Evolutionary conservation across 2,113 vertebrate species (phyloP).

Genomic region (Serinus canaria): DNA sequence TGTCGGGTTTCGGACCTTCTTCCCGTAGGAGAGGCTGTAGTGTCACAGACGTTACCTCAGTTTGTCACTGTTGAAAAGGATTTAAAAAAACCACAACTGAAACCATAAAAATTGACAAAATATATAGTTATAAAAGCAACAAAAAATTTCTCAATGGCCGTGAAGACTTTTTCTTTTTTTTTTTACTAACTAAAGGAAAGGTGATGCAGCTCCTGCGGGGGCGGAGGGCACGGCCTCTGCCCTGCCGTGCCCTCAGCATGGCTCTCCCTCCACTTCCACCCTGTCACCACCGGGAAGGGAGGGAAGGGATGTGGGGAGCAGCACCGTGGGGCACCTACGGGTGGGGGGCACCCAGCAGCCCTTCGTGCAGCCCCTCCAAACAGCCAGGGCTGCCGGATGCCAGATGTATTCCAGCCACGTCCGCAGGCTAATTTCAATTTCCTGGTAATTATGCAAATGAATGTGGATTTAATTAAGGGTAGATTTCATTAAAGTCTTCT

Average conservation of each 20-base stretch:
- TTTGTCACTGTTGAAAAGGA: constrained; percentile 76
- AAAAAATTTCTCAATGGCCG: not conserved
- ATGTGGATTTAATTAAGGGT: constrained; percentile 71
- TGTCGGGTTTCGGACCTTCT: constrained; percentile 32
- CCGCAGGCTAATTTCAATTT: constrained; percentile 62
- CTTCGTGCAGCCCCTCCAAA: not conserved
- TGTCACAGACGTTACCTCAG: constrained; percentile 80
- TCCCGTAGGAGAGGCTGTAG: constrained; percentile 70
- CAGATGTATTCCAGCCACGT: constrained; percentile 43
- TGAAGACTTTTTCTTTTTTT: not conserved
- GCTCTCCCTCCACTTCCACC: not conserved
- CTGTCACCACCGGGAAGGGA: not conserved
- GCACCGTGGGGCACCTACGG: not conserved
- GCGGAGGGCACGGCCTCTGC: not conserved
- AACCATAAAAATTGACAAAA: constrained; percentile 58
- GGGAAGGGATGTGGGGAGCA: not conserved
- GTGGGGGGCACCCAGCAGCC: not conserved
- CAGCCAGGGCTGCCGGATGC: not conserved
- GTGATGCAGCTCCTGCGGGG: not conserved
- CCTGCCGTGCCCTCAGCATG: not conserved
- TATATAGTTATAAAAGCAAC: constrained; percentile 29
- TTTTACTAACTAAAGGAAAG: not conserved
- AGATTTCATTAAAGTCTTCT: constrained; percentile 67
- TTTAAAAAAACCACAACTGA: constrained; percentile 13
- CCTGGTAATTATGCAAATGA: constrained; percentile 71